A percentile compares a stretch with the other conserved stretches of the same genome.
Evolutionary conservation across 2,797 vertebrate species (phyloP).

Genomic region (Darevskia mixta): DNA sequence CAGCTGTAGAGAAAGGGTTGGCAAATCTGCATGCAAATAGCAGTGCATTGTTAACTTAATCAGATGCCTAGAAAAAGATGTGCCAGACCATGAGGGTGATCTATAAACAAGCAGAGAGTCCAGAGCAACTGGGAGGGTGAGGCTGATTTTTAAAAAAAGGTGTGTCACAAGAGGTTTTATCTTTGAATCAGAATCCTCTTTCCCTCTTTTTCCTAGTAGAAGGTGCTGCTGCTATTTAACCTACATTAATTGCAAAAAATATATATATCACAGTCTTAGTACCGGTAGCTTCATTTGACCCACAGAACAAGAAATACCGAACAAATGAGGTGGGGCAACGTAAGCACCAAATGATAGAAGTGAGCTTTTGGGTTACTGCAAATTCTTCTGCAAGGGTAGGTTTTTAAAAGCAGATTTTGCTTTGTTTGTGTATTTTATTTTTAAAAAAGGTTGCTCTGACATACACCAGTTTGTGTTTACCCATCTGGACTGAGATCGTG

Average conservation of each 20-base stretch:
- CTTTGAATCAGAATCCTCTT: constrained; percentile 73
- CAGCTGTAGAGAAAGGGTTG: constrained; percentile 91
- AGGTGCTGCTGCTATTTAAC: constrained; percentile 69
- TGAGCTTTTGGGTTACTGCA: background rate
- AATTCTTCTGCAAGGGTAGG: background rate
- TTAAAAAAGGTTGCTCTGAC: background rate
- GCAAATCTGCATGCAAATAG: constrained; percentile 99
- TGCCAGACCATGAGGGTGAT: constrained; percentile 81
- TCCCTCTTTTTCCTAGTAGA: constrained; percentile 40
- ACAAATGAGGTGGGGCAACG: background rate
- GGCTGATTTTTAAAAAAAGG: constrained; percentile 83
- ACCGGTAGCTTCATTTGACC: background rate
- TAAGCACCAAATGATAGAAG: background rate
- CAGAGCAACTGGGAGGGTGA: constrained; percentile 82
- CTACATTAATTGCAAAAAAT: constrained; percentile 33
- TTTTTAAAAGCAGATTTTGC: background rate
- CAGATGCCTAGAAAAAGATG: constrained; percentile 96
- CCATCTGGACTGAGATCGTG: background rate
- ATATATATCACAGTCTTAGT: background rate
- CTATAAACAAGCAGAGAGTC: constrained; percentile 83
- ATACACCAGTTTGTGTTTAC: background rate
- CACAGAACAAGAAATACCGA: background rate
- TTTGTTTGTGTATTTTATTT: background rate
- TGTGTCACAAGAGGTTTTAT: constrained; percentile 78
- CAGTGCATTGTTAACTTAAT: constrained; percentile 99